Percentiles rank a stretch among this genome's conserved stretches.
Conservation (phyloP, 2,113 vertebrate species). For the Triplophysa tibetana region DNA sequence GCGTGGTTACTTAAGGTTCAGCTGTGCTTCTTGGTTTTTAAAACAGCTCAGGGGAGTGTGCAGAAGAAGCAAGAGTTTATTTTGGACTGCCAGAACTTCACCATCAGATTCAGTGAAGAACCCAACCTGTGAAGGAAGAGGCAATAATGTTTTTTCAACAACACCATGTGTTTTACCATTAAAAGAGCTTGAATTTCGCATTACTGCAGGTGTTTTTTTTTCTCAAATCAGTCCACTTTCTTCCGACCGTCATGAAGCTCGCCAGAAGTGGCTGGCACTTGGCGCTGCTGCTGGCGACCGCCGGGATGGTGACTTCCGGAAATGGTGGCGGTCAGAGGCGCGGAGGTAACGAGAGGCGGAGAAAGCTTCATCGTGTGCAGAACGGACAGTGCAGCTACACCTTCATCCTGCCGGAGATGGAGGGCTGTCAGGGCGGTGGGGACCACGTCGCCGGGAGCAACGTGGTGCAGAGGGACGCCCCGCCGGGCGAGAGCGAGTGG, state of each 20-base stretch:
- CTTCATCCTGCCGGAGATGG: conserved; percentile 82
- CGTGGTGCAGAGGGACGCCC: conserved; percentile 75
- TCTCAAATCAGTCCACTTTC: not conserved
- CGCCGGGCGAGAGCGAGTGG: conserved; percentile 54
- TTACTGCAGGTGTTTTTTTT: conserved; percentile 36
- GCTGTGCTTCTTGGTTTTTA: conserved; percentile 13
- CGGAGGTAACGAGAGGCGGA: conserved; percentile 65
- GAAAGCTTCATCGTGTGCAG: conserved; percentile 76
- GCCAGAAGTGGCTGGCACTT: conserved; percentile 34
- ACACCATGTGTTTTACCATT: conserved; percentile 24
- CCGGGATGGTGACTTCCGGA: conserved; percentile 40
- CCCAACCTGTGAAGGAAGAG: not conserved
- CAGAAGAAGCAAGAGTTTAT: not conserved
- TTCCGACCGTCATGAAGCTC: conserved; percentile 55
- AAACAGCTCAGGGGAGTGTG: not conserved
- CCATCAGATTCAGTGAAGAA: not conserved
- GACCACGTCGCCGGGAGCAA: conserved; percentile 46
- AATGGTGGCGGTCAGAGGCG: conserved; percentile 44
- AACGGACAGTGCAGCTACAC: conserved; percentile 87
- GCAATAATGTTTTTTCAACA: too few species aligned
- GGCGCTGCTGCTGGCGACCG: conserved; percentile 64
- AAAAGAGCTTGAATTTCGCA: conserved; percentile 12
- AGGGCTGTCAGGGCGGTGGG: conserved; percentile 64
- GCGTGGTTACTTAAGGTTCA: conserved; percentile 41
- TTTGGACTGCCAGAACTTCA: not conserved